phyloP scores from a whole-genome alignment of 1,140 invertebrate genomes.

The Drosophila burlai region DNA sequence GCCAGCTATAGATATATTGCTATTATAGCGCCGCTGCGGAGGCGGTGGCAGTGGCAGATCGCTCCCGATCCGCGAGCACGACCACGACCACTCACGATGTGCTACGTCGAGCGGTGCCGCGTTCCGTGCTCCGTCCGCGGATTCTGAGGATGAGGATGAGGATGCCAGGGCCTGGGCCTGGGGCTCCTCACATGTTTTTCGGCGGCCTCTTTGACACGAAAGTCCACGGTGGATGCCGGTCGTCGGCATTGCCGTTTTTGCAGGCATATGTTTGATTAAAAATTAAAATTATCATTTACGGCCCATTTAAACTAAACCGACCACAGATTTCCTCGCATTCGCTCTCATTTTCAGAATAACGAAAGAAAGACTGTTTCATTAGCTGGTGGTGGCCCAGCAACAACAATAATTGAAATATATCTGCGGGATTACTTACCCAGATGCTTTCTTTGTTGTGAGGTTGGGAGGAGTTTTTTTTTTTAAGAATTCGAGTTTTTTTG shows the following conservation, averaged over 20 bases:
- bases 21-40: slow-evolving; percentile 28
- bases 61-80: slow-evolving; percentile 13
- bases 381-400: slow-evolving; percentile 25
- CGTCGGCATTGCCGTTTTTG: slow-evolving; percentile 30
- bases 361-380: slow-evolving; percentile 64
- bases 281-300: slow-evolving; percentile 85
- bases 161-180: neutral
- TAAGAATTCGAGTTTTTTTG: neutral
- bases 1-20: slow-evolving; percentile 3
- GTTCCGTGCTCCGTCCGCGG: slow-evolving; percentile 31
- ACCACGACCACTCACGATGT: slow-evolving; percentile 41
- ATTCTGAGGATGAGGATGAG: slow-evolving; percentile 25
- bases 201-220: slow-evolving; percentile 73
- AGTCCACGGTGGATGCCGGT: slow-evolving; percentile 34
- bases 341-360: slow-evolving; percentile 77
- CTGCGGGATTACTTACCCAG: slow-evolving; percentile 32
- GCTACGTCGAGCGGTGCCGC: slow-evolving; percentile 49
- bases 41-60: slow-evolving; percentile 42
- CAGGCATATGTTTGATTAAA: slow-evolving; percentile 84
- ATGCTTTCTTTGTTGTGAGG: slow-evolving; percentile 23
- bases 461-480: no score
- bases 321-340: slow-evolving; percentile 80
- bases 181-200: slow-evolving; percentile 49
- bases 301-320: slow-evolving; percentile 83
- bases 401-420: slow-evolving; percentile 51